Base-by-base conservation (phyloP, 1,140 invertebrate species). In the Melipona quadrifasciata region DNA sequence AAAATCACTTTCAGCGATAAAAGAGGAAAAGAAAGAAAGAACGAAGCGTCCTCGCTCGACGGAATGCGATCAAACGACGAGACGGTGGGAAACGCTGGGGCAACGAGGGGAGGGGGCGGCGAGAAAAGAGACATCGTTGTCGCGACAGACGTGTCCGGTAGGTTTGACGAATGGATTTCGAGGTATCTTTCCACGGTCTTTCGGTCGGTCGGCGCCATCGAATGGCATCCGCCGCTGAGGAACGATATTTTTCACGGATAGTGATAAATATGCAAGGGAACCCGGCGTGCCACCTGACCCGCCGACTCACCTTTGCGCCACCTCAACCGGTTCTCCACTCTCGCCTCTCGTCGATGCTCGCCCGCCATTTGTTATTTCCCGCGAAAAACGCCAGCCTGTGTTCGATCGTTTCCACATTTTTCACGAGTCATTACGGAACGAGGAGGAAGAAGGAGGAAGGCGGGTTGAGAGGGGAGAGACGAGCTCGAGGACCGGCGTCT, bases 321-420 rank as follows among this genome's bases (percentile, higher is more conserved):
- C 34, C 53, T 31, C 21, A 47, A 65, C 81, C 68, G 51, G 70
- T 57, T 57, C 51, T 19, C 47, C 10, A 31, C 74, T 55, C 27
- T 34, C 39, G 39, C 39, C 39, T 47, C 39, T 47, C 39, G 39
- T 47, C 39, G 39, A 47, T 11, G 39, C 24, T 21, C 76, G 70
- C n/a, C 79, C 89, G 86, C 86, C 91, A 92, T 92, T 93, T 93
- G 89, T 93, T 93, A 93, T 92, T 91, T 87, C 14, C 72, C 70
- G 70, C 86, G 81, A 88, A 89, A 84, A 89, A 84, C 89, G 85
- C 53, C 82, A 72, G 65, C 72, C n/a, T 19, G 53, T 72, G 83
- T 85, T 83, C 82, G 80, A 68, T 39, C 75, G 84, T 86, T 86
- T 91, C 89, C 87, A 88, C 86, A 89, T 90, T 89, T 87, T 91